These are phyloP conservation scores for Eudemis profundana DNA, from an alignment of 2,888 invertebrate species.

Conservation along the genomic window DNA sequence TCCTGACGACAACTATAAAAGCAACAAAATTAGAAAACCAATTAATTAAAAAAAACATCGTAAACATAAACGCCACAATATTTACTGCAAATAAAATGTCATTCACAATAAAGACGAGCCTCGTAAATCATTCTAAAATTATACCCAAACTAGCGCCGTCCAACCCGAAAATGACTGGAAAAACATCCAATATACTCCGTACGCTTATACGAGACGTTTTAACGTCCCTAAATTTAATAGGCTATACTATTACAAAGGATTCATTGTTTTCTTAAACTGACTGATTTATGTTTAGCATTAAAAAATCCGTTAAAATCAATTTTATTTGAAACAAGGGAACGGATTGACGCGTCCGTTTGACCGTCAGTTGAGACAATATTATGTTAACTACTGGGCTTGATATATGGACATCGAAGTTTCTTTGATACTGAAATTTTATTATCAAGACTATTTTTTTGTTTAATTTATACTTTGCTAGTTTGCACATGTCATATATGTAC, in stretches of 20 bases:
- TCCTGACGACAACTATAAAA: background rate
- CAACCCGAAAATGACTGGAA: constrained; percentile 60
- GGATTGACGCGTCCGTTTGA: constrained; percentile 52
- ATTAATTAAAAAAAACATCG: constrained; percentile 36
- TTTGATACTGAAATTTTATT: constrained; percentile 49
- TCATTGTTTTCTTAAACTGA: constrained; percentile 78
- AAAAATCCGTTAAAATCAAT: constrained; percentile 50
- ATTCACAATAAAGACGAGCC: constrained; percentile 52
- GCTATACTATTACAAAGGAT: constrained; percentile 83
- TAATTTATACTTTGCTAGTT: constrained; percentile 8
- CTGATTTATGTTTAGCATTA: constrained; percentile 73
- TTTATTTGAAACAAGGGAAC: constrained; percentile 45
- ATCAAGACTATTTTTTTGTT: constrained; percentile 10
- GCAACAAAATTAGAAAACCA: constrained; percentile 13
- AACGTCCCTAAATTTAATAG: constrained; percentile 77
- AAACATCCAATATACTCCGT: constrained; percentile 59
- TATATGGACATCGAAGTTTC: constrained; percentile 54
- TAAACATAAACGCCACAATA: constrained; percentile 52
- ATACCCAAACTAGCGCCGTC: constrained; percentile 62
- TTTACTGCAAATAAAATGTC: constrained; percentile 63
- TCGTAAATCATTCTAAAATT: constrained; percentile 79
- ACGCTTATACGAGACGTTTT: constrained; percentile 64
- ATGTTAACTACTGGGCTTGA: constrained; percentile 71
- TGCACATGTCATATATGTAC: constrained; percentile 13
- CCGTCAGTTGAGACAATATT: constrained; percentile 66